Conservation (phyloP, 2,113 vertebrate genomes). For the Beaufortia kweichowensis region DNA sequence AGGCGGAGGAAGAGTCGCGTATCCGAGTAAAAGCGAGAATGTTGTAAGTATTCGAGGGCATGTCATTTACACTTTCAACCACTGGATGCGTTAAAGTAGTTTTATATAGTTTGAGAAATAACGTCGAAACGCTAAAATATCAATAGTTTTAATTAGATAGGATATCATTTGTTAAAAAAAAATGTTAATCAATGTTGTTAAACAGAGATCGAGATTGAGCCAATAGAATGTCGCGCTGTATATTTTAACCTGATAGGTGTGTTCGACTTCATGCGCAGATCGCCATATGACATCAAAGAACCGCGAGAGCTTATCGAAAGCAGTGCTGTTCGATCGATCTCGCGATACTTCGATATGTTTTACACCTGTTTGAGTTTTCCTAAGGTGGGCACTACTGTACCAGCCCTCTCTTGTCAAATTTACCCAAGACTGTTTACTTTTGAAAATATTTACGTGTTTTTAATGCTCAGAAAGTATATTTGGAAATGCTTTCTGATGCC, state of each 20-base stretch:
- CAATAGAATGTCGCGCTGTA: slow-evolving; percentile 5
- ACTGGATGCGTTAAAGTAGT: not conserved
- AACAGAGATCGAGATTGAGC: slow-evolving; percentile 10
- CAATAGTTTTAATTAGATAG: not conserved
- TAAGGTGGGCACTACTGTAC: not conserved
- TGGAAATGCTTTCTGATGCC: not conserved
- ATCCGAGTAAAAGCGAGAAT: slow-evolving; percentile 63
- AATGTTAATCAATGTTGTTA: not conserved
- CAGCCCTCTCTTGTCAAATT: not conserved
- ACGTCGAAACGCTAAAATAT: not conserved
- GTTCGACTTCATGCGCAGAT: too few relatives aligned
- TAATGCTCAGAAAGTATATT: not conserved
- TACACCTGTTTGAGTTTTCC: slow-evolving; percentile 42
- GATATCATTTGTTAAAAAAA: not conserved
- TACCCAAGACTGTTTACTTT: not conserved
- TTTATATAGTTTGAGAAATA: not conserved
- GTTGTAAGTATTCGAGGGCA: slow-evolving; percentile 61
- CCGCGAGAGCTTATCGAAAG: too few relatives aligned
- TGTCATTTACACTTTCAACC: not conserved
- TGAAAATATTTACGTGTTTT: not conserved
- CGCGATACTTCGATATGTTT: too few relatives aligned
- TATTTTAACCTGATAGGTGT: slow-evolving; percentile 51
- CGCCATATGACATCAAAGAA: too few relatives aligned
- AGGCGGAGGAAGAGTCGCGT: slow-evolving; percentile 66
- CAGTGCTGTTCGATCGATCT: too few relatives aligned